Percentiles rank a stretch among this genome's conserved stretches.
These are phyloP conservation scores for Tetrapedia diversipes DNA, from an alignment of 2,888 invertebrate species.

Conservation along the genomic window DNA sequence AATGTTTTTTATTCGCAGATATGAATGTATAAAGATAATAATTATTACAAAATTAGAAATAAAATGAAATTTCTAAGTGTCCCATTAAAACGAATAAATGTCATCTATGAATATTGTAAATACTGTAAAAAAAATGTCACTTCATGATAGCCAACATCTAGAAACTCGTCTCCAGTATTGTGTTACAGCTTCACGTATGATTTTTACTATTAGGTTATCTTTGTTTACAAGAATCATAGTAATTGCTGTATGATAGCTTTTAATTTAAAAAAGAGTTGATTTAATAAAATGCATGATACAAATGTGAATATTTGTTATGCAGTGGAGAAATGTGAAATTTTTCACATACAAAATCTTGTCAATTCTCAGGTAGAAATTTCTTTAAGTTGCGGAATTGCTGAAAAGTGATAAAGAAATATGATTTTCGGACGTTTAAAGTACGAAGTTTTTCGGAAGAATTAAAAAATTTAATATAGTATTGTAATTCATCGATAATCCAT, in stretches of 20 bases:
- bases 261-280: background rate
- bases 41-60: background rate
- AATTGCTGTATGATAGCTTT: background rate
- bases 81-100: background rate
- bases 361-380: conserved; percentile 10
- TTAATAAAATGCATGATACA: conserved; percentile 9
- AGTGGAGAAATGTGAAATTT: conserved; percentile 18
- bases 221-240: conserved; percentile 36
- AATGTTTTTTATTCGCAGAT: background rate
- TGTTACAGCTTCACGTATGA: conserved; percentile 1
- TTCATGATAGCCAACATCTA: conserved; percentile 14
- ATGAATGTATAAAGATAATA: background rate
- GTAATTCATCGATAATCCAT: background rate
- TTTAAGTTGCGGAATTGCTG: background rate
- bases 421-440: conserved; percentile 14
- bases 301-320: conserved; percentile 1
- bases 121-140: background rate
- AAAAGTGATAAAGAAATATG: conserved; percentile 28
- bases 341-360: background rate
- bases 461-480: conserved; percentile 2
- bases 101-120: background rate
- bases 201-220: conserved; percentile 35
- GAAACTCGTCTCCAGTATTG: background rate
- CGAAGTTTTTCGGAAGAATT: conserved; percentile 10
- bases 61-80: conserved; percentile 10